Evolutionary conservation across 2,113 vertebrate genomes (phyloP).

Genomic region (Planiliza haematocheilus): DNA sequence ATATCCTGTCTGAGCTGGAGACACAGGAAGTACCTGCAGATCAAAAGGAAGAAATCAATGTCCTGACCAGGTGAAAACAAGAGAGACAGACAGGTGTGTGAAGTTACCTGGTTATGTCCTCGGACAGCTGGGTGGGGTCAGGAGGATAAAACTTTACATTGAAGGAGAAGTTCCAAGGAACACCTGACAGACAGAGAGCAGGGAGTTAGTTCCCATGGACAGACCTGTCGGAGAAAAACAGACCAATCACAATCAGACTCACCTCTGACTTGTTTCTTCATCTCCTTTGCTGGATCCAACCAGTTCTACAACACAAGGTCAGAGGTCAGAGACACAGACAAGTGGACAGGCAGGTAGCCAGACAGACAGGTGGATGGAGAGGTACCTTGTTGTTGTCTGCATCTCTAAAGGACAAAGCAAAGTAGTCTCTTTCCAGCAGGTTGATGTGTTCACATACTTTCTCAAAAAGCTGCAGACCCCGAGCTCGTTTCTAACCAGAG

Average conservation of each 20-base stretch:
- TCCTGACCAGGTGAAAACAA: not conserved
- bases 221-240: not conserved
- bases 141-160: slow-evolving; percentile 99
- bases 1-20: slow-evolving; percentile 95
- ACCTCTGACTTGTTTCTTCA: slow-evolving; percentile 99
- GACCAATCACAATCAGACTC: not conserved
- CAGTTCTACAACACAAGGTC: slow-evolving; percentile 88
- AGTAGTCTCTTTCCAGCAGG: slow-evolving; percentile 78
- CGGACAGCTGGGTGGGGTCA: slow-evolving; percentile 93
- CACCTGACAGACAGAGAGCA: slow-evolving; percentile 80
- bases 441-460: slow-evolving; percentile 77
- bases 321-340: slow-evolving; percentile 20
- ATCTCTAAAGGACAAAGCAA: slow-evolving; percentile 70
- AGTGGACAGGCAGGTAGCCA: not conserved
- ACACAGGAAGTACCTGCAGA: slow-evolving; percentile 95
- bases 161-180: slow-evolving; percentile 95
- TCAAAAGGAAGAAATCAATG: not conserved
- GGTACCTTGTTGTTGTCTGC: slow-evolving; percentile 70
- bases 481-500: slow-evolving; percentile 64
- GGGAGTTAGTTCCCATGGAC: not conserved
- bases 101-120: slow-evolving; percentile 95
- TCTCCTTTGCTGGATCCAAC: slow-evolving; percentile 96
- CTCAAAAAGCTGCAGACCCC: slow-evolving; percentile 64
- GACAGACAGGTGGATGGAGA: not conserved
- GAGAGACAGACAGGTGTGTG: not conserved